These are phyloP conservation scores for Hafferia zeledoni DNA, from an alignment of 2,797 vertebrate genomes.

Conservation along the genomic window DNA sequence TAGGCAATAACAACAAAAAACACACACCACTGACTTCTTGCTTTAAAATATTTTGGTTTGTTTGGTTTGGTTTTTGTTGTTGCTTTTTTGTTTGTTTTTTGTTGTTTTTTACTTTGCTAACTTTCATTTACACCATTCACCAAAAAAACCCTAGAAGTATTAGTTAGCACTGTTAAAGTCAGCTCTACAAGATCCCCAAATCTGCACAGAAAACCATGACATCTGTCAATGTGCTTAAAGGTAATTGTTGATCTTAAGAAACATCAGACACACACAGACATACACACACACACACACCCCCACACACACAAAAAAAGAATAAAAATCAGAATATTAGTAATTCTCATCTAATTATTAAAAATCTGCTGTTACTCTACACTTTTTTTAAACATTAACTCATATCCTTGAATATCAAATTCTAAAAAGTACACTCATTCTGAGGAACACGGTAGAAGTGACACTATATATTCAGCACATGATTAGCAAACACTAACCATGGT, in stretches of 20 bases:
- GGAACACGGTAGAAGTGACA: background rate
- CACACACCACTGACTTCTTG: rapidly evolving
- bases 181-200: background rate
- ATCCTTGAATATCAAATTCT: background rate
- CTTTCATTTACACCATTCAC: background rate
- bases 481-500: background rate
- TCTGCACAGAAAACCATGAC: background rate
- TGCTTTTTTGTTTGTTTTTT: too few species aligned
- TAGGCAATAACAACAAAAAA: background rate
- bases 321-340: background rate
- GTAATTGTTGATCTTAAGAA: background rate
- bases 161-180: background rate
- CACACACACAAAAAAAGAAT: background rate
- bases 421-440: background rate
- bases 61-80: too few species aligned
- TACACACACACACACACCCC: too few species aligned
- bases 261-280: background rate
- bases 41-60: background rate
- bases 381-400: background rate
- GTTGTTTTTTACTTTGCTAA: background rate
- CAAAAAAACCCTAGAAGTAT: background rate
- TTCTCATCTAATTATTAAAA: background rate
- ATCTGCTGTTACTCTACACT: rapidly evolving
- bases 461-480: background rate
- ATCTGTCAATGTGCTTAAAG: background rate